Evolutionary conservation across 2,797 vertebrate species (phyloP).

Genomic region (Pteropus rufus): DNA sequence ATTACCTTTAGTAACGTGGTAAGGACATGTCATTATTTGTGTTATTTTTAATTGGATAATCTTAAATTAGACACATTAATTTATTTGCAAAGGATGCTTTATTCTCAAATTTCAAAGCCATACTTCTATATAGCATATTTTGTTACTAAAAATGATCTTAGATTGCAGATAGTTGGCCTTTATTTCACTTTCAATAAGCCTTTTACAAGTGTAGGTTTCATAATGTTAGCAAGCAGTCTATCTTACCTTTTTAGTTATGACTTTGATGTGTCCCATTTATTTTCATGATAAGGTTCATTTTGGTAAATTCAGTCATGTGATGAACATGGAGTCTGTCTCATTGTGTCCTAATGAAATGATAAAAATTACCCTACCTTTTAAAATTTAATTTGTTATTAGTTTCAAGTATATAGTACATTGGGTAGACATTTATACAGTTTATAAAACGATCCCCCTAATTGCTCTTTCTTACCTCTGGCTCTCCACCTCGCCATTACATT

Average conservation of each 20-base stretch:
- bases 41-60: background rate
- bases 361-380: background rate
- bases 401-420: no score
- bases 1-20: background rate
- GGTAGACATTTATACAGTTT: no score
- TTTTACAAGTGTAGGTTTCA: background rate
- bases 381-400: no score
- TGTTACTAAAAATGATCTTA: background rate
- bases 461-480: no score
- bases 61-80: background rate
- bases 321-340: background rate
- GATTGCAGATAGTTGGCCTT: background rate
- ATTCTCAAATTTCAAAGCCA: background rate
- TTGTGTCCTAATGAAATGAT: background rate
- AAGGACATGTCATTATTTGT: background rate
- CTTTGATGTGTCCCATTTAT: background rate
- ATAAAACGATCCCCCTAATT: no score
- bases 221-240: background rate
- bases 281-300: conserved; percentile 1
- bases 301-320: background rate
- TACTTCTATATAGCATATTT: background rate
- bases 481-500: no score
- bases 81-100: conserved; percentile 1
- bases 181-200: conserved; percentile 29
- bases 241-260: background rate